Evolutionary conservation across 2,888 invertebrate species (phyloP).

Genomic region (Mantis religiosa): DNA sequence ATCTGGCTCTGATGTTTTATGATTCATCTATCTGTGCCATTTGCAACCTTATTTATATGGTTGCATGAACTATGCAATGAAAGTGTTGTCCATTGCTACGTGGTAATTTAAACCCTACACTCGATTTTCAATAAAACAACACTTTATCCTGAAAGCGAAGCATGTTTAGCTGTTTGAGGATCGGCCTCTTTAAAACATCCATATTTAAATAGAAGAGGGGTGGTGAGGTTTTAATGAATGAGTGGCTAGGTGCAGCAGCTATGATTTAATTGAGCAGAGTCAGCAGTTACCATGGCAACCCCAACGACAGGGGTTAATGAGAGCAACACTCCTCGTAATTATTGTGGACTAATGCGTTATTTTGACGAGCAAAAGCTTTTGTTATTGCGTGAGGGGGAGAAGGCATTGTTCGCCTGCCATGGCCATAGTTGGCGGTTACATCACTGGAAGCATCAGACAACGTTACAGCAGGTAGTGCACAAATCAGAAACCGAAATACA

Average conservation of each 20-base stretch:
- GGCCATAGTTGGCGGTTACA: background rate
- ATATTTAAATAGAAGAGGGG: background rate
- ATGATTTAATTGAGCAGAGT: background rate
- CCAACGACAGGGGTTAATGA: background rate
- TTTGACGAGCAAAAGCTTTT: background rate
- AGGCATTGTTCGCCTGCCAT: background rate
- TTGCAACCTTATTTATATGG: background rate
- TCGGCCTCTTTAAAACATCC: background rate
- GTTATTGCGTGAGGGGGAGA: background rate
- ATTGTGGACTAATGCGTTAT: background rate
- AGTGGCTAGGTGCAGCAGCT: background rate
- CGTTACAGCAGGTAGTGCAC: no score
- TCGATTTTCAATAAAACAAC: background rate
- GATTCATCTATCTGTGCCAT: background rate
- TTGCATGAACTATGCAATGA: background rate
- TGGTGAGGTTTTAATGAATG: background rate
- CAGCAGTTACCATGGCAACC: background rate
- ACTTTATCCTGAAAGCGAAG: background rate
- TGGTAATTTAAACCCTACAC: background rate
- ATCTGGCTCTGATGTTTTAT: background rate
- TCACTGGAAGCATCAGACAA: no score
- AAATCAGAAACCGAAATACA: no score
- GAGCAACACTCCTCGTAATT: background rate
- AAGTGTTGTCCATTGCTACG: background rate
- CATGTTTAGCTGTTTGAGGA: background rate